Evolutionary conservation across 2,888 invertebrate genomes (phyloP).

Genomic region (Agonopterix heracliana): DNA sequence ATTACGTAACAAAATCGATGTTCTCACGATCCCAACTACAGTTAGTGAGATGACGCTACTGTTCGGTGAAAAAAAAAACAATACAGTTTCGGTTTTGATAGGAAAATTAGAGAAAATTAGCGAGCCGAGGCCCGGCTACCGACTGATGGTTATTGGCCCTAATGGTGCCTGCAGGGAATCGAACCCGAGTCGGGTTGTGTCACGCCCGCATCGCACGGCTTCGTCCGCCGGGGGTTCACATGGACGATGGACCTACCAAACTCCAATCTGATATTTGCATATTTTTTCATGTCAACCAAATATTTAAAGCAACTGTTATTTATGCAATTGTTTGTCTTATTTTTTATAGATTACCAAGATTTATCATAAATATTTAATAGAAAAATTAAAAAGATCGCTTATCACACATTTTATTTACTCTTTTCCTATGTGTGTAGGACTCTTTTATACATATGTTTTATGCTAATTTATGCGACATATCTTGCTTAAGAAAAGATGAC

Average conservation of each 20-base stretch:
- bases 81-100: constrained; percentile 66
- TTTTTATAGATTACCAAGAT: too few relatives aligned
- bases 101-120: constrained; percentile 76
- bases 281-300: background rate
- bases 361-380: too few relatives aligned
- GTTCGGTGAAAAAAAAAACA: constrained; percentile 45
- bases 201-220: constrained; percentile 63
- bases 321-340: too few relatives aligned
- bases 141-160: constrained; percentile 69
- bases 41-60: constrained; percentile 48
- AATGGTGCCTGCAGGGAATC: constrained; percentile 69
- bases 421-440: too few relatives aligned
- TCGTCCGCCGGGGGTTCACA: constrained; percentile 39
- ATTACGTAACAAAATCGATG: constrained; percentile 54
- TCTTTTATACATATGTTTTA: too few relatives aligned
- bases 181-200: constrained; percentile 47
- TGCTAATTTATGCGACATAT: too few relatives aligned
- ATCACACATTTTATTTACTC: too few relatives aligned
- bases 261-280: background rate
- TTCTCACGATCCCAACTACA: constrained; percentile 61
- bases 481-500: too few relatives aligned
- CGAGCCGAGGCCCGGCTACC: constrained; percentile 58
- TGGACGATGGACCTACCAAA: constrained; percentile 18
- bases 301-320: too few relatives aligned
- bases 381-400: too few relatives aligned